Conservation (phyloP, 2,113 vertebrate species). For the Corythaixoides concolor region DNA sequence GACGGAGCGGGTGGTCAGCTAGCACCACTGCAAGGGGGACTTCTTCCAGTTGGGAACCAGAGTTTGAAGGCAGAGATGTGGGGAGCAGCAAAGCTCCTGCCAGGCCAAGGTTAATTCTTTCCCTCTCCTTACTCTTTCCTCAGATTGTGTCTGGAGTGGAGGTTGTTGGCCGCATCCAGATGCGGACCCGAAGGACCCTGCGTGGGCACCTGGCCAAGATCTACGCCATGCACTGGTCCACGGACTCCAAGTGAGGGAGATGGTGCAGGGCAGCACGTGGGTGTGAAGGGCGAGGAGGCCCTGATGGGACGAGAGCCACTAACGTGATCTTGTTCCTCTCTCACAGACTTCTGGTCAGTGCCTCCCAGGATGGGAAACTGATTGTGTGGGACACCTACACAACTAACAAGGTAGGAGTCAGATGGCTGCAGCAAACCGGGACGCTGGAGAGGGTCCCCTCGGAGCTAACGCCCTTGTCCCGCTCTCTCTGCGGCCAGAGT, state of each 20-base stretch:
- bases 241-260: slow-evolving; percentile 86
- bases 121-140: not conserved
- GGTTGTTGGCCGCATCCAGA: slow-evolving; percentile 86
- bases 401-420: slow-evolving; percentile 89
- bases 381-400: slow-evolving; percentile 97
- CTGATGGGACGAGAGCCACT: not conserved
- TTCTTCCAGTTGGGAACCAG: not conserved
- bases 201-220: slow-evolving; percentile 96
- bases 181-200: slow-evolving; percentile 91
- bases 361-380: slow-evolving; percentile 96
- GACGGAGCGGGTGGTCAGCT: not conserved
- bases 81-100: not conserved
- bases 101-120: not conserved
- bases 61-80: not conserved
- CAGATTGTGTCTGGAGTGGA: slow-evolving; percentile 79
- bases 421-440: rapidly evolving
- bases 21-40: not conserved
- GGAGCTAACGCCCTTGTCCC: not conserved
- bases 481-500: not conserved
- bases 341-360: slow-evolving; percentile 91
- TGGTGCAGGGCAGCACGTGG: not conserved
- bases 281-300: not conserved
- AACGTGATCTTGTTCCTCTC: not conserved
- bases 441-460: not conserved
- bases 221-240: slow-evolving; percentile 96